Percentiles rank a stretch among this genome's conserved stretches.
Conservation (phyloP, 2,113 vertebrate genomes). For the Psephotus haematonotus region DNA sequence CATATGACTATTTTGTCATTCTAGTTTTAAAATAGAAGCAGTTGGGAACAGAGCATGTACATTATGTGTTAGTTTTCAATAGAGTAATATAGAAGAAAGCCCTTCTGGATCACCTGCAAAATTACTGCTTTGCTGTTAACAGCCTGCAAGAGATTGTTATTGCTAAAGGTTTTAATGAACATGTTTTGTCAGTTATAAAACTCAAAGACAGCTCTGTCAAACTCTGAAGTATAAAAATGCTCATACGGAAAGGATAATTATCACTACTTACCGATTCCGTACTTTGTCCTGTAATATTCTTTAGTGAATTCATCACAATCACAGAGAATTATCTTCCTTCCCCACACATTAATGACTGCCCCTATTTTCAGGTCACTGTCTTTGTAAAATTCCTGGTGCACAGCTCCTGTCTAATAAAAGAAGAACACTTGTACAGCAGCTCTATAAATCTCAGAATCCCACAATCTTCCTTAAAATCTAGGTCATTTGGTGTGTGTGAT, state of each 20-base stretch:
- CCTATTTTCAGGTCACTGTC: constrained; percentile 88
- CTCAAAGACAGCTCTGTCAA: constrained; percentile 42
- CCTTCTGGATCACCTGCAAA: constrained; percentile 26
- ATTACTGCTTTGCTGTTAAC: constrained; percentile 34
- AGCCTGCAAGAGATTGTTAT: constrained; percentile 21
- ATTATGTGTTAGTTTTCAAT: background rate
- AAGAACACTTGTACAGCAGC: background rate
- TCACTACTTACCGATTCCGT: constrained; percentile 83
- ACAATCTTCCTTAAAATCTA: background rate
- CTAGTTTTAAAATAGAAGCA: constrained; percentile 10
- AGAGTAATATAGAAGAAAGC: background rate
- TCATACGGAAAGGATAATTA: constrained; percentile 20
- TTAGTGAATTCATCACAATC: constrained; percentile 94
- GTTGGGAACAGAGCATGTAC: background rate
- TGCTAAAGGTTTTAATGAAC: constrained; percentile 34
- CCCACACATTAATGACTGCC: constrained; percentile 87
- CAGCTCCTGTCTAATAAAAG: constrained; percentile 82
- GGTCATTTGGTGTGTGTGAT: background rate
- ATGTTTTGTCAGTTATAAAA: constrained; percentile 45
- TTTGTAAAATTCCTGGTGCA: constrained; percentile 84
- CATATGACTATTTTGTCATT: background rate
- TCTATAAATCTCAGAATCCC: background rate
- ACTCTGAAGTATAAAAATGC: constrained; percentile 8
- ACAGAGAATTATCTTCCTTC: constrained; percentile 83
- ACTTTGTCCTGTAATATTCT: constrained; percentile 86